Evolutionary conservation across 2,888 invertebrate species (phyloP).

Genomic region (Limnephilus rhombicus): DNA sequence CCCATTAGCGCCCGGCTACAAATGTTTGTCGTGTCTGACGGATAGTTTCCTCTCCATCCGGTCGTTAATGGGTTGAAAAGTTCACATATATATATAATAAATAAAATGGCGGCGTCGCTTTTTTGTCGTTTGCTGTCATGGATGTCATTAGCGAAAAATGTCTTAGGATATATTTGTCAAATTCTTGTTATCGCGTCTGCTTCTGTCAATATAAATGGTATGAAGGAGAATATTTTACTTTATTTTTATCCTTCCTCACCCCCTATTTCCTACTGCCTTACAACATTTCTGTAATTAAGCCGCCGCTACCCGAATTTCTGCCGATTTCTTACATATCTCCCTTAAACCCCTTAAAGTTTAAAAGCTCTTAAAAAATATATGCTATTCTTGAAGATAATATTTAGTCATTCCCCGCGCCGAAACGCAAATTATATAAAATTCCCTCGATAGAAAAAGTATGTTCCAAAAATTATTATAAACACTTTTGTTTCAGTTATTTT

Average conservation of each 20-base stretch:
- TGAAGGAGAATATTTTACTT: neutral
- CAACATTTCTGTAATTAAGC: neutral
- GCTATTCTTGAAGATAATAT: too few relatives aligned
- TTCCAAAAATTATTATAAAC: too few relatives aligned
- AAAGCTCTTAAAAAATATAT: too few relatives aligned
- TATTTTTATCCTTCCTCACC: neutral
- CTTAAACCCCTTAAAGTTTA: too few relatives aligned
- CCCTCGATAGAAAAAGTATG: too few relatives aligned
- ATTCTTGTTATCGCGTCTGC: neutral
- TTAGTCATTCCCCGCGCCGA: too few relatives aligned
- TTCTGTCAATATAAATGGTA: neutral
- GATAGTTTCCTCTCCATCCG: neutral
- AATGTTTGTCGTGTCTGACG: neutral
- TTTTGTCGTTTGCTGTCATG: neutral
- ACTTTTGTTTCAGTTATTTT: too few relatives aligned
- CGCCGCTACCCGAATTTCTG: too few relatives aligned
- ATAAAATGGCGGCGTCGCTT: neutral
- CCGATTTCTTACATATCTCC: too few relatives aligned
- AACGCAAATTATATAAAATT: too few relatives aligned
- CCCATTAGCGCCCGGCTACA: neutral
- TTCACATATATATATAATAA: neutral
- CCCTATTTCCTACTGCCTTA: neutral
- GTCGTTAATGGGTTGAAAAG: neutral
- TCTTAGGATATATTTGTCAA: neutral
- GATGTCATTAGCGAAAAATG: neutral